A percentile compares a stretch with the other conserved stretches of the same genome.
phyloP scores from a whole-genome alignment of 1,140 invertebrate species.

The Oncopeltus fasciatus region DNA sequence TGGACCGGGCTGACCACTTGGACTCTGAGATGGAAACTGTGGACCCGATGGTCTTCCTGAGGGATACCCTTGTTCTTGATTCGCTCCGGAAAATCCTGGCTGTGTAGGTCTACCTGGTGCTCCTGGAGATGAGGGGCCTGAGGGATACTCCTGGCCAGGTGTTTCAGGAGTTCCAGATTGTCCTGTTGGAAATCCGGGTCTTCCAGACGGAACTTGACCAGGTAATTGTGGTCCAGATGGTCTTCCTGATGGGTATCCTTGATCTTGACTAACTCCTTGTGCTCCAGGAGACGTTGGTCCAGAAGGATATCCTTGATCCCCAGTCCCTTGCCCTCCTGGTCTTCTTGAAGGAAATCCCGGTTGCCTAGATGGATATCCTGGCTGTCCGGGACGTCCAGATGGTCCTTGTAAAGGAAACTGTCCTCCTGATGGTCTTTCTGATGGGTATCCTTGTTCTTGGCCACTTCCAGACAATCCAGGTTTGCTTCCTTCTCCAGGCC shows the following conservation, averaged over 20 bases:
- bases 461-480: constrained; percentile 22
- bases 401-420: too few relatives aligned
- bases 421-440: constrained; percentile 20
- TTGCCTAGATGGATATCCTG: constrained; percentile 22
- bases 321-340: background rate
- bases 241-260: constrained; percentile 7
- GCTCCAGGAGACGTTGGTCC: constrained; percentile 17
- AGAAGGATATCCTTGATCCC: constrained; percentile 17
- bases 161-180: background rate
- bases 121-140: constrained; percentile 4
- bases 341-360: constrained; percentile 13
- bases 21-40: constrained; percentile 1
- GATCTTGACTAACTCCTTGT: background rate
- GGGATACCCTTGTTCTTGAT: constrained; percentile 8
- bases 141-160: background rate
- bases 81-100: too few relatives aligned
- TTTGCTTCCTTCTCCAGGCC: constrained; percentile 21
- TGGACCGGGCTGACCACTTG: constrained; percentile 6
- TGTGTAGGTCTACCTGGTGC: background rate
- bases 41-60: background rate
- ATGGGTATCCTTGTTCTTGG: constrained; percentile 20
- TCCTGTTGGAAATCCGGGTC: constrained; percentile 5
- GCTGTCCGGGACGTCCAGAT: constrained; percentile 17
- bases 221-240: constrained; percentile 10
- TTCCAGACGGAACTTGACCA: constrained; percentile 20